Evolutionary conservation across 2,797 vertebrate genomes (phyloP).

Genomic region (Ctenochaetus hawaiiensis): DNA sequence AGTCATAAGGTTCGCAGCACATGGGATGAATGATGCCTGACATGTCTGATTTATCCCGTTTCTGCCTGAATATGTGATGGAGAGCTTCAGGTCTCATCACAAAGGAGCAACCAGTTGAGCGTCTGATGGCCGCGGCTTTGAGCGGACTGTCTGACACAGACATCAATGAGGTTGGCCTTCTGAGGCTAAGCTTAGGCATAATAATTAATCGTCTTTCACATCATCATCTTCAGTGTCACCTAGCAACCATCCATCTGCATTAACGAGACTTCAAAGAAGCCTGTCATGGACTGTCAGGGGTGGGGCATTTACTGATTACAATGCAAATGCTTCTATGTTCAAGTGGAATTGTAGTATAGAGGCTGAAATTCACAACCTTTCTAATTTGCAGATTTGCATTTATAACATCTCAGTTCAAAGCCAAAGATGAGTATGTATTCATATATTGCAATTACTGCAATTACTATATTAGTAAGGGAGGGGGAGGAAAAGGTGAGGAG

Average conservation of each 20-base stretch:
- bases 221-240: conserved; percentile 75
- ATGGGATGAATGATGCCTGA: conserved; percentile 25
- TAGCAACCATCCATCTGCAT: conserved; percentile 72
- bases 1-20: conserved; percentile 18
- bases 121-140: conserved; percentile 41
- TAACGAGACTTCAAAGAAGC: conserved; percentile 43
- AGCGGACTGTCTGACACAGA: conserved; percentile 60
- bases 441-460: not conserved
- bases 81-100: conserved; percentile 43
- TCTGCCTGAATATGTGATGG: conserved; percentile 33
- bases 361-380: not conserved
- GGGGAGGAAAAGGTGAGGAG: conserved; percentile 19
- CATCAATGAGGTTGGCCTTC: conserved; percentile 69
- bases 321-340: conserved; percentile 15
- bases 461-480: not conserved
- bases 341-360: not conserved
- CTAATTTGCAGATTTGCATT: not conserved
- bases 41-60: conserved; percentile 33
- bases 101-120: conserved; percentile 51
- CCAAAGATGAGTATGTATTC: not conserved
- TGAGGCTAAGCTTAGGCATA: conserved; percentile 61
- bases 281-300: conserved; percentile 37
- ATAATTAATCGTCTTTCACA: conserved; percentile 79
- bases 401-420: not conserved
- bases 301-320: conserved; percentile 7